Evolutionary conservation across 2,888 invertebrate genomes (phyloP), one percentile per base, ranked within the genome.

Genomic region (Griposia aprilina): DNA sequence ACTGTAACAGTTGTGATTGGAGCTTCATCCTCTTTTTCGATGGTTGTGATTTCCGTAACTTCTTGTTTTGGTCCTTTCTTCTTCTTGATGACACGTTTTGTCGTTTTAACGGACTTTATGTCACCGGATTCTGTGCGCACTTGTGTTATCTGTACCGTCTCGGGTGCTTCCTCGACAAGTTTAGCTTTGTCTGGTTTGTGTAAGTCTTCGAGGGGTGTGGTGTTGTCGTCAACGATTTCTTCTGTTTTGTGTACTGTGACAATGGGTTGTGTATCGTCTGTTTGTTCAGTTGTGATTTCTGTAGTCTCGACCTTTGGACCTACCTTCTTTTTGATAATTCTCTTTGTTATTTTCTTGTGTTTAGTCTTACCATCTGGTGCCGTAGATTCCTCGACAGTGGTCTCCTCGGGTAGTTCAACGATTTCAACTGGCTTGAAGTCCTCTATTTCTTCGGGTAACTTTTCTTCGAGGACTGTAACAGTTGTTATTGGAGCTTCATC

Each of bases 61-160:
- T 65, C 65, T n/a, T 65, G 65, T n/a, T 41, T 65, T 17, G 65
- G n/a, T 5, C 65, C 65, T 10, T 0, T 41, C 5, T 65, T 65
- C 5, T 65, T 65, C 2, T 65, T 65, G 10, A 65, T 65, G 0
- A 65, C 4, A 0, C 63, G 63, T 63, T 63, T 63, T 0, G 83
- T 85, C 0, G 87, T 84, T 90, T 89, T 90, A 0, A 93, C 91
- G 76, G 91, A 92, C 7, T 83, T 67, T 0, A 79, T 48, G 0
- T 94, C 94, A 66, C 87, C 95, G 91, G 92, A 94, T 63, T 88
- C 83, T 0, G 78, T 76, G 15, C 69, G 78, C 0, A 79, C 69
- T 72, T 80, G 76, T 11, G 78, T 75, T 0, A 85, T 23, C 20
- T 82, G 80, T 0, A 84, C 65, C 0, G 71, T 76, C 30, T 83